These are phyloP conservation scores for Perithous albicinctus DNA, from an alignment of 2,888 invertebrate species.

Conservation along the genomic window DNA sequence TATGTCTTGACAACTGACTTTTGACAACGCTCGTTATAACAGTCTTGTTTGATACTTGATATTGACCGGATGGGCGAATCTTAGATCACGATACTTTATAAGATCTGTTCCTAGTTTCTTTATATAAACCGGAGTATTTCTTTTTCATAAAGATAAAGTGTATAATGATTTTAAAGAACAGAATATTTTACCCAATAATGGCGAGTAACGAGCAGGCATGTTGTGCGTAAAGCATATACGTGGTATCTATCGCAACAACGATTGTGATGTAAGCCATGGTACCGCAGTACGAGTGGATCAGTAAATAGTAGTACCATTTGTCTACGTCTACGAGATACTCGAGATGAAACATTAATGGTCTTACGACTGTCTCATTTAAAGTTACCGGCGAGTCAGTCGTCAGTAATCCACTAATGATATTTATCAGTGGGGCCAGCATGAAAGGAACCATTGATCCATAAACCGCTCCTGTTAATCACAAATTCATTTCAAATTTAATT, in stretches of 20 bases:
- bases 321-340: constrained; percentile 71
- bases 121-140: too few relatives aligned
- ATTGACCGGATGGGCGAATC: too few relatives aligned
- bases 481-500: not conserved
- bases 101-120: too few relatives aligned
- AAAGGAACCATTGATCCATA: constrained; percentile 68
- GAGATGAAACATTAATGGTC: constrained; percentile 69
- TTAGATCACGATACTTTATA: too few relatives aligned
- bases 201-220: constrained; percentile 70
- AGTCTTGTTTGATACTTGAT: too few relatives aligned
- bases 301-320: constrained; percentile 68
- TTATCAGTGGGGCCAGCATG: constrained; percentile 65
- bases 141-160: too few relatives aligned
- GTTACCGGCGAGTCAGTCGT: constrained; percentile 12
- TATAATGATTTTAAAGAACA: not conserved
- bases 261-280: constrained; percentile 68
- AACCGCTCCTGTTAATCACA: constrained; percentile 56
- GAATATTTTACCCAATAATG: not conserved
- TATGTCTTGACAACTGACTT: too few relatives aligned
- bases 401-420: constrained; percentile 40
- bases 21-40: too few relatives aligned
- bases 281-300: constrained; percentile 71
- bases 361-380: constrained; percentile 37
- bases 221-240: constrained; percentile 67
- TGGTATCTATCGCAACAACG: constrained; percentile 67